Percentiles rank a stretch among this genome's conserved stretches.
Evolutionary conservation across 2,888 invertebrate species (phyloP).

Genomic region (Aphrophora alni): DNA sequence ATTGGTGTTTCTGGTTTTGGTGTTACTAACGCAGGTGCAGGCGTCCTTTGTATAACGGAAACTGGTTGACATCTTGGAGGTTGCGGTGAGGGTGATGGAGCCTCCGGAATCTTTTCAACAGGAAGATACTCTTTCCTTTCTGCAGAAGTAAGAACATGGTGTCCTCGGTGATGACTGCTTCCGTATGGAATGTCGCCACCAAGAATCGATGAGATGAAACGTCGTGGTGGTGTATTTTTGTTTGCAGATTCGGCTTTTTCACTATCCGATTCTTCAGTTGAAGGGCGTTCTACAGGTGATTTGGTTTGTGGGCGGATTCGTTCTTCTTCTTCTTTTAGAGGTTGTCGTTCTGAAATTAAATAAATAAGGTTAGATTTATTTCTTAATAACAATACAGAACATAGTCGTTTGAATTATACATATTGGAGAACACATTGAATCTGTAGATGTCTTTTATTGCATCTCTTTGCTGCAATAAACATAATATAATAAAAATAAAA

Average conservation of each 20-base stretch:
- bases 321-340: slow-evolving; percentile 40
- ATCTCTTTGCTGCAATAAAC: too few relatives aligned
- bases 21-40: slow-evolving; percentile 62
- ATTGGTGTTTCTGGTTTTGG: slow-evolving; percentile 55
- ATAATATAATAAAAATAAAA: too few relatives aligned
- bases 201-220: slow-evolving; percentile 80
- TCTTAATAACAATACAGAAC: too few relatives aligned
- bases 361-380: too few relatives aligned
- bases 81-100: slow-evolving; percentile 66
- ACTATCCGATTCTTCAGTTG: slow-evolving; percentile 12
- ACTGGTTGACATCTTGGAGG: slow-evolving; percentile 70
- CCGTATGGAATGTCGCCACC: slow-evolving; percentile 84
- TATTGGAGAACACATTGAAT: too few relatives aligned
- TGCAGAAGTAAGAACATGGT: slow-evolving; percentile 77
- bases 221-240: slow-evolving; percentile 58
- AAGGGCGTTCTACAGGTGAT: slow-evolving; percentile 21
- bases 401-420: too few relatives aligned
- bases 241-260: background rate
- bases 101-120: slow-evolving; percentile 68
- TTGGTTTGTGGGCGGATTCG: slow-evolving; percentile 23
- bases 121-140: slow-evolving; percentile 81
- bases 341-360: slow-evolving; percentile 38
- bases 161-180: slow-evolving; percentile 74
- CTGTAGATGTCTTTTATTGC: too few relatives aligned
- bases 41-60: slow-evolving; percentile 85